Evolutionary conservation across 2,797 vertebrate genomes (phyloP).

Genomic region (Esox lucius): DNA sequence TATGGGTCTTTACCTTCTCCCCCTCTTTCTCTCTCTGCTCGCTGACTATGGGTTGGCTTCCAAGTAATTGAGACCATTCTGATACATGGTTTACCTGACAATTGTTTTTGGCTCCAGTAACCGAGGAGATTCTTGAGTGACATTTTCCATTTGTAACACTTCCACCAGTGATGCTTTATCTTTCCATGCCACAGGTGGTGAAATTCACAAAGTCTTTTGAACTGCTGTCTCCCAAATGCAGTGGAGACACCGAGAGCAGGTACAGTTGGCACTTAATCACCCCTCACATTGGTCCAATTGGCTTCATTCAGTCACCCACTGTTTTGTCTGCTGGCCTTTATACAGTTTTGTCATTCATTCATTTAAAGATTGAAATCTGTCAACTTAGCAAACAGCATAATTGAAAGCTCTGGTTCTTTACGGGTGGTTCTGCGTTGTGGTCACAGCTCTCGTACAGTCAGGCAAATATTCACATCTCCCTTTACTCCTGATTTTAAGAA

Average conservation of each 20-base stretch:
- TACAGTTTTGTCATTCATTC: neutral
- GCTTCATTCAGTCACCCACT: too few species aligned
- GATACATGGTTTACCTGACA: neutral
- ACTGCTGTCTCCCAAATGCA: conserved; percentile 95
- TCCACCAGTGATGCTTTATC: neutral
- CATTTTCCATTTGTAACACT: neutral
- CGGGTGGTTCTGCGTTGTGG: neutral
- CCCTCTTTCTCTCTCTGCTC: neutral
- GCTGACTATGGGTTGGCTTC: neutral
- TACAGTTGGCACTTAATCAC: conserved; percentile 53
- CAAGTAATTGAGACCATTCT: neutral
- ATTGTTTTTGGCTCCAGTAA: neutral
- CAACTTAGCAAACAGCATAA: neutral
- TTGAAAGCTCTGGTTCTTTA: neutral
- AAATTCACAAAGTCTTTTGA: conserved; percentile 99
- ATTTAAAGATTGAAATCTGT: neutral
- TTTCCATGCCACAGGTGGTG: conserved; percentile 83
- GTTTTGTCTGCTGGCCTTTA: too few species aligned
- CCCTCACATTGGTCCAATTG: neutral
- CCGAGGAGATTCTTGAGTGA: neutral
- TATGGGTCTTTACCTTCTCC: too few species aligned
- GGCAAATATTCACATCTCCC: conserved; percentile 15
- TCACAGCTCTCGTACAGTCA: conserved; percentile 5
- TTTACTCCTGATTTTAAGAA: conserved; percentile 15
- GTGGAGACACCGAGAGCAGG: conserved; percentile 94